These are phyloP conservation scores for Bombylius major DNA, from an alignment of 2,888 invertebrate species.

Conservation along the genomic window DNA sequence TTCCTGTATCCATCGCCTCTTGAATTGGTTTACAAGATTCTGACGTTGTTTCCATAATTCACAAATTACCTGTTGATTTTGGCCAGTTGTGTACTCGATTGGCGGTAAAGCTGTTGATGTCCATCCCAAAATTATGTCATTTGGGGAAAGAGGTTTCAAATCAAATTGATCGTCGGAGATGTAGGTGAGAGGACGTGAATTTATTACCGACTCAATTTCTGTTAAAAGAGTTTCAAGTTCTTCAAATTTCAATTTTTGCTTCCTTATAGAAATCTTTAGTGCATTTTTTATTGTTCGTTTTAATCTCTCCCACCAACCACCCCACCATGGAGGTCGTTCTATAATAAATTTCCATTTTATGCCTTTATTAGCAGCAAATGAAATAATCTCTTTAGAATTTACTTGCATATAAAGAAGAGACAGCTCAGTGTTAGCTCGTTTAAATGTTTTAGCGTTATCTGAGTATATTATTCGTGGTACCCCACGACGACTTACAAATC, in stretches of 20 bases:
- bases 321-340: constrained; percentile 9
- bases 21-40: not conserved
- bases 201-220: constrained; percentile 2
- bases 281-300: constrained; percentile 7
- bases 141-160: not conserved
- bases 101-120: no score
- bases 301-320: constrained; percentile 9
- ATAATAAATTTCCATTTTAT: constrained; percentile 10
- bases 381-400: no score
- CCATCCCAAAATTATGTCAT: not conserved
- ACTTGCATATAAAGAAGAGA: no score
- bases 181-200: constrained; percentile 3
- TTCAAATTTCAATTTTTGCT: not conserved
- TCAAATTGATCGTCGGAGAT: constrained; percentile 5
- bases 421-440: no score
- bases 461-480: no score
- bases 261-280: constrained; percentile 10
- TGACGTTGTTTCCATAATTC: not conserved
- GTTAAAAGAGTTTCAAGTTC: constrained; percentile 4
- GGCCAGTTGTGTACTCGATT: no score
- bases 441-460: no score
- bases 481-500: no score
- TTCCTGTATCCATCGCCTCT: not conserved
- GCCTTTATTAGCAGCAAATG: not conserved
- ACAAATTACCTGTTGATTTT: no score